Base-by-base conservation (phyloP, 1,140 invertebrate species). In the Ceratoteleas bidentatus region DNA sequence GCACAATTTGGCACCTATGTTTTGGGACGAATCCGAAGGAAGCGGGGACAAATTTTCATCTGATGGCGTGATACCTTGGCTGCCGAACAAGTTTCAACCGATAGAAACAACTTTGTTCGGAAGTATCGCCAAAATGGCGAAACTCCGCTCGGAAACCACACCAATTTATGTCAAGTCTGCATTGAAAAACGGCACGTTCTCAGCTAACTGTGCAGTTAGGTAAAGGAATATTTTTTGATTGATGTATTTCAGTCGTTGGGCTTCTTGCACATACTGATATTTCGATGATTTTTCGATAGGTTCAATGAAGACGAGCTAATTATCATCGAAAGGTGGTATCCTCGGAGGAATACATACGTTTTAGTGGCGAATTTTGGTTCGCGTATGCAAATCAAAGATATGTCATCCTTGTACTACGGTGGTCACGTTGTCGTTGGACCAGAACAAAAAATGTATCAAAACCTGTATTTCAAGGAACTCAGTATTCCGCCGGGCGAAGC, bases 281-380 rank as follows among this genome's bases (percentile, higher is more conserved):
- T n/a, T n/a, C n/a, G n/a, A n/a, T n/a, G n/a, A n/a, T n/a, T n/a
- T n/a, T n/a, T n/a, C n/a, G n/a, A n/a, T n/a, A n/a, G 92, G 33
- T 92, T 94, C 82, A 92, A 92, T 11, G 90, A 93, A 14, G 91
- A 93, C 40, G 93, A 95, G 83, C 90, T 96, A 15, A 85, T 96
- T 8, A 93, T 96, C 0, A 92, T 96, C 47, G 95, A 96, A 81
- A 92, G 96, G 40, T 95, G 93, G 92, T 96, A 95, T 88, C 95
- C 96, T 5, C 92, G 96, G 13, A 92, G 95, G 60, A 94, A 95
- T 84, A 93, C 94, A 2, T 96, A 94, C 82, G 94, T 95, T 0
- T 93, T 95, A 50, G 92, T 96, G 0, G 93, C 93, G 2, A 96
- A 96, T 91, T 90, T 96, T 6, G 94, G 94, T 0, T 90, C 86